phyloP scores from a whole-genome alignment of 2,888 invertebrate species.

The Orchesella flavescens region DNA sequence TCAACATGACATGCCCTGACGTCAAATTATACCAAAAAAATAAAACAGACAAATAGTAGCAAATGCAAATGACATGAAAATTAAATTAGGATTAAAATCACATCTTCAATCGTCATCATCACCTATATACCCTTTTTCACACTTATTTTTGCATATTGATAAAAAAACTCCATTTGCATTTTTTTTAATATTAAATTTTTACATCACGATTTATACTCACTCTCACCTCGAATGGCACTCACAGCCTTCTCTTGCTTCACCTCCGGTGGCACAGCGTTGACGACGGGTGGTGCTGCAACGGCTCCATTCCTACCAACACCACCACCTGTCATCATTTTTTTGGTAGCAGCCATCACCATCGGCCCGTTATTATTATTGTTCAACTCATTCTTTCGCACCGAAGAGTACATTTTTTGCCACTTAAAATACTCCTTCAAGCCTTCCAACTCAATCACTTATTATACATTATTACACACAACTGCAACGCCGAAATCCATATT shows the following conservation, averaged over 20 bases:
- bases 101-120: background rate
- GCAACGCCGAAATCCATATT: too few relatives aligned
- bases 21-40: too few relatives aligned
- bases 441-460: background rate
- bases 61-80: background rate
- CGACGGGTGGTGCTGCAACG: constrained; percentile 47
- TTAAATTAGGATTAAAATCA: background rate
- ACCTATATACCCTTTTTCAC: background rate
- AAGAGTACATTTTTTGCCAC: constrained; percentile 31
- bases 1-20: too few relatives aligned
- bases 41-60: too few relatives aligned
- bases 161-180: too few relatives aligned
- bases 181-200: background rate
- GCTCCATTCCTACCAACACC: constrained; percentile 23
- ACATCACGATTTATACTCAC: background rate
- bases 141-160: too few relatives aligned
- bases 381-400: constrained; percentile 29
- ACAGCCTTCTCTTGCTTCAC: constrained; percentile 57
- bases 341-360: too few relatives aligned
- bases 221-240: constrained; percentile 53
- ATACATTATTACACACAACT: too few relatives aligned
- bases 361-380: constrained; percentile 58
- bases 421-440: too few relatives aligned
- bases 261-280: constrained; percentile 53
- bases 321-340: constrained; percentile 45